phyloP scores from a whole-genome alignment of 2,113 vertebrate species.

The Stigmatopora argus region DNA sequence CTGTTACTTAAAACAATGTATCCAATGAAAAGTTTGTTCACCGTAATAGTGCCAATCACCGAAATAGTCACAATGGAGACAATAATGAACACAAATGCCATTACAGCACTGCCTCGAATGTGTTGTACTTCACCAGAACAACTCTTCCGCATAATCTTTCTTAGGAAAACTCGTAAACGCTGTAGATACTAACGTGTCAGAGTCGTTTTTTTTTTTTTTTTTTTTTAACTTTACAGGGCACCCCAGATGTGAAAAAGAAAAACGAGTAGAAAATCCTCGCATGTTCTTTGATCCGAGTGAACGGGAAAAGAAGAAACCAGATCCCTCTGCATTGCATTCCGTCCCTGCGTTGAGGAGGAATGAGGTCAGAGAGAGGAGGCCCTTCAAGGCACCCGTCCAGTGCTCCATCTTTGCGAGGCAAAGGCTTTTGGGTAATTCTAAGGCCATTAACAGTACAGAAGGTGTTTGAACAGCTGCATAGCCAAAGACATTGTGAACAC shows the following conservation, averaged over 20 bases:
- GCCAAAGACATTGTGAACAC: slow-evolving; percentile 34
- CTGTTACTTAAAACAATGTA: background rate
- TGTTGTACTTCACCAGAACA: slow-evolving; percentile 10
- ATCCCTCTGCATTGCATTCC: slow-evolving; percentile 52
- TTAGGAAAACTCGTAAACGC: slow-evolving; percentile 23
- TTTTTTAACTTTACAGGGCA: slow-evolving; percentile 20
- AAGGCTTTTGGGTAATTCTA: slow-evolving; percentile 39
- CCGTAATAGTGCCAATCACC: background rate
- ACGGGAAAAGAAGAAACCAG: slow-evolving; percentile 51
- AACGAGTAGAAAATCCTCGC: slow-evolving; percentile 45
- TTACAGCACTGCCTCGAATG: slow-evolving; percentile 11
- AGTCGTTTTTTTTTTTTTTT: slow-evolving; percentile 5
- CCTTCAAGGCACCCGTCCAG: slow-evolving; percentile 26
- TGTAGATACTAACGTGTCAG: slow-evolving; percentile 30
- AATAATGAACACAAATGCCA: background rate
- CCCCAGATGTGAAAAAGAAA: slow-evolving; percentile 17
- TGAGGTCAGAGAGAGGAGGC: slow-evolving; percentile 49
- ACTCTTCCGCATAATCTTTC: slow-evolving; percentile 37
- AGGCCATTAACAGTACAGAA: slow-evolving; percentile 13
- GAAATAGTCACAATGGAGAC: background rate
- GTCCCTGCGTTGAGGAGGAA: slow-evolving; percentile 34
- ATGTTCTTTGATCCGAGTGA: slow-evolving; percentile 62
- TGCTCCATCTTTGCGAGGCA: slow-evolving; percentile 35
- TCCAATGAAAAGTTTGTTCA: background rate
- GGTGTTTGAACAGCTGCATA: slow-evolving; percentile 57